Base-by-base conservation (phyloP, 92 coral and sea anemone species). In the Zoanthus sociatus region DNA sequence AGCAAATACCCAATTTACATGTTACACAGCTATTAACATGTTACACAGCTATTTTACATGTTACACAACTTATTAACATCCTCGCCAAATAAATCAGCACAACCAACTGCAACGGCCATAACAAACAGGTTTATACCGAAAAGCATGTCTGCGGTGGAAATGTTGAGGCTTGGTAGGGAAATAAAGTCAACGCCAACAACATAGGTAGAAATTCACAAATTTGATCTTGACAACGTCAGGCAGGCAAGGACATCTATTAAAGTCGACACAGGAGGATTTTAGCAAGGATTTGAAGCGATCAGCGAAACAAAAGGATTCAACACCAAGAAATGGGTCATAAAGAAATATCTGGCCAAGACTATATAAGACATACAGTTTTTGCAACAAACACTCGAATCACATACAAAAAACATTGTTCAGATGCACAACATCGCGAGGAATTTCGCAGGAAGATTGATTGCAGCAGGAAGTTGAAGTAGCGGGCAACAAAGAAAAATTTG, bases 361-460 rank as follows among this genome's bases (percentile, higher is more conserved):
- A 51, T 86, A 78, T 33, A 77, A 55, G 88, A 88, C 76, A 93
- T 93, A 51, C 79, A 90, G 30, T 69, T 78, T 12, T 83, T 89
- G 73, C 77, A 83, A 31, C 92, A 91, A 82, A 86, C 93, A 53
- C 86, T 91, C n/a, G 93, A 91, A 58, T 83, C 86, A 61, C 96
- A 93, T 48, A 83, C 96, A n/a, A 91, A 88, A 72, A 88, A 91
- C 69, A 84, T 86, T 14, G 93, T 91, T 8, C 96, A 93, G 61
- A 91, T 93, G 94, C 94, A 93, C 79, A 71, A 83, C 76, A 67
- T 93, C 48, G 92, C 93, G 31, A 87, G 87, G 73, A 93, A 89
- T 84, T 77, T 93, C 64, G 88, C 96, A 5, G 88, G 74, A 42
- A 84, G 87, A 77, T 76, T 26, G 26, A 26, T 26, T 93, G 55